Evolutionary conservation across 2,113 vertebrate genomes (phyloP).

Genomic region (Tretioscincus oriximinensis): DNA sequence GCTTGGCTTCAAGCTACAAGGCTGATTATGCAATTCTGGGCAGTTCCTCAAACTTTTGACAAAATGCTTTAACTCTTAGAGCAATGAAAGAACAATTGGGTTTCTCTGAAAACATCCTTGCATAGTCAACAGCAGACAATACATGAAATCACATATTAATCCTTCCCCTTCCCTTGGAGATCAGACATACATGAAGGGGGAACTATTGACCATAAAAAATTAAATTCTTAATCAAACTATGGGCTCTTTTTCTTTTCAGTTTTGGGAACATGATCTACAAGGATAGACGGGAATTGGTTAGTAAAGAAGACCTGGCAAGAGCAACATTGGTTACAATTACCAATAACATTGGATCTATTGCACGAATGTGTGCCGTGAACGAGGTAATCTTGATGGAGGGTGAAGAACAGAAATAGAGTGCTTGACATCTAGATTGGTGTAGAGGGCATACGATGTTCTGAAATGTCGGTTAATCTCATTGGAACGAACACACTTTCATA

Average conservation of each 20-base stretch:
- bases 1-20: not conserved
- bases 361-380: constrained; percentile 82
- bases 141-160: not conserved
- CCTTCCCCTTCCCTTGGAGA: not conserved
- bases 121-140: not conserved
- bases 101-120: not conserved
- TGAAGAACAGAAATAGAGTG: not conserved
- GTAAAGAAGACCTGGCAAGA: constrained; percentile 83
- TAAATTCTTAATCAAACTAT: not conserved
- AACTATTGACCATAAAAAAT: not conserved
- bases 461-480: not conserved
- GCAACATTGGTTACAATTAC: constrained; percentile 82
- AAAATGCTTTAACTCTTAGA: not conserved
- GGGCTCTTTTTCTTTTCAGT: constrained; percentile 53
- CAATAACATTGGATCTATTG: constrained; percentile 82
- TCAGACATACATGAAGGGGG: too few species aligned
- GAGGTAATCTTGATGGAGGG: constrained; percentile 70
- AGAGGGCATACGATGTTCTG: not conserved
- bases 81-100: not conserved
- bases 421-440: not conserved
- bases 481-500: not conserved
- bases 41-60: not conserved
- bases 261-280: constrained; percentile 87
- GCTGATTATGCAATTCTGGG: not conserved
- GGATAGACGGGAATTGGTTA: constrained; percentile 80